Percentiles rank a stretch among this genome's conserved stretches.
Evolutionary conservation across 1,140 invertebrate species (phyloP).

Genomic region (Mizuhopecten yessoensis): DNA sequence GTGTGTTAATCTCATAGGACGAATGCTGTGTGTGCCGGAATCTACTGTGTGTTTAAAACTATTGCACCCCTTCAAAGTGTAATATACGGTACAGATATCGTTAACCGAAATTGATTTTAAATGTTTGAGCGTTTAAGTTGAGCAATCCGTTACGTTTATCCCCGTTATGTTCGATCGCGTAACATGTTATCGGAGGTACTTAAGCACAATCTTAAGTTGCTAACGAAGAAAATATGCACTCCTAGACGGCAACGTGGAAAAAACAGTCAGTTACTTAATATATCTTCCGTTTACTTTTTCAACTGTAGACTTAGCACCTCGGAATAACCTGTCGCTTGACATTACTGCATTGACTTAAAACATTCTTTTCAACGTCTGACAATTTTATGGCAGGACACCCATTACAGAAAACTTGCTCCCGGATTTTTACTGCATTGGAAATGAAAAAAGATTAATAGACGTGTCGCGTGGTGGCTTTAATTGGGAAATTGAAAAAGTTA

Average conservation of each 20-base stretch:
- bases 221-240: conserved; percentile 19
- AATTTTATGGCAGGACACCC: neutral
- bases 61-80: neutral
- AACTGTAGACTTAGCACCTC: neutral
- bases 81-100: neutral
- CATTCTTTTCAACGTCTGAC: neutral
- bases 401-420: neutral
- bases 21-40: neutral
- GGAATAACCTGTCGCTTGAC: neutral
- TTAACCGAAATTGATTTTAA: conserved; percentile 40
- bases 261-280: neutral
- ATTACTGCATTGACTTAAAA: neutral
- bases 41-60: conserved; percentile 33
- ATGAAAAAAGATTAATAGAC: neutral
- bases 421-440: conserved; percentile 3
- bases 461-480: neutral
- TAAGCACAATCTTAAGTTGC: conserved; percentile 10
- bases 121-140: neutral
- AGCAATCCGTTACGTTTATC: conserved; percentile 1
- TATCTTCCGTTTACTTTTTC: neutral
- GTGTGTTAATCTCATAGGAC: neutral
- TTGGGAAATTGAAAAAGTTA: conserved; percentile 21
- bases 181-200: neutral
- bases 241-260: neutral
- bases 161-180: conserved; percentile 21